phyloP scores from a whole-genome alignment of 2,888 invertebrate species.

The Chromoteleia sp. region DNA sequence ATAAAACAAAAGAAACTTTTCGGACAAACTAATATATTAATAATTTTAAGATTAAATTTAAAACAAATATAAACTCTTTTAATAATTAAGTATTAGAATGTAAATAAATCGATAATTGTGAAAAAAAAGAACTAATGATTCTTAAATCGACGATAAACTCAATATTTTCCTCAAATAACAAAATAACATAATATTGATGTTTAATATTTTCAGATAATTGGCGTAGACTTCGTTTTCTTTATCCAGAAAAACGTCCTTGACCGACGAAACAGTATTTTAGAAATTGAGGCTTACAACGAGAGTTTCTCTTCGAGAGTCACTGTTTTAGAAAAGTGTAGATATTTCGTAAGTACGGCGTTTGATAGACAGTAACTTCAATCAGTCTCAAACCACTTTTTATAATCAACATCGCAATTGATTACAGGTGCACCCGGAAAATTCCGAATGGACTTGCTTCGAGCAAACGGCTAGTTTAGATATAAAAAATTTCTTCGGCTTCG shows the following conservation, averaged over 20 bases:
- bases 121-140: too few species aligned
- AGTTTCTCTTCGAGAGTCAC: slow-evolving; percentile 93
- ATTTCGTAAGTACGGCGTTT: slow-evolving; percentile 89
- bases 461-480: slow-evolving; percentile 96
- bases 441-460: slow-evolving; percentile 98
- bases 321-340: slow-evolving; percentile 94
- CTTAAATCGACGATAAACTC: too few species aligned
- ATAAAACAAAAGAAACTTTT: too few species aligned
- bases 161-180: too few species aligned
- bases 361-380: not conserved
- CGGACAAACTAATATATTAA: too few species aligned
- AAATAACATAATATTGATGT: not conserved
- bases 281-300: slow-evolving; percentile 97
- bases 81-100: too few species aligned
- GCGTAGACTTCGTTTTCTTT: slow-evolving; percentile 96
- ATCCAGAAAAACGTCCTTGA: slow-evolving; percentile 95
- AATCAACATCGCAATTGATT: slow-evolving; percentile 2
- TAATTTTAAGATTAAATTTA: too few species aligned
- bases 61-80: too few species aligned
- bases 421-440: slow-evolving; percentile 96
- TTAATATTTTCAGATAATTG: slow-evolving; percentile 89
- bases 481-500: slow-evolving; percentile 97
- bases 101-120: too few species aligned
- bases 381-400: not conserved
- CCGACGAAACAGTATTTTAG: slow-evolving; percentile 90